Evolutionary conservation across 2,888 invertebrate species (phyloP), one percentile per base, ranked within the genome.

Genomic region (Cantharis lateralis): DNA sequence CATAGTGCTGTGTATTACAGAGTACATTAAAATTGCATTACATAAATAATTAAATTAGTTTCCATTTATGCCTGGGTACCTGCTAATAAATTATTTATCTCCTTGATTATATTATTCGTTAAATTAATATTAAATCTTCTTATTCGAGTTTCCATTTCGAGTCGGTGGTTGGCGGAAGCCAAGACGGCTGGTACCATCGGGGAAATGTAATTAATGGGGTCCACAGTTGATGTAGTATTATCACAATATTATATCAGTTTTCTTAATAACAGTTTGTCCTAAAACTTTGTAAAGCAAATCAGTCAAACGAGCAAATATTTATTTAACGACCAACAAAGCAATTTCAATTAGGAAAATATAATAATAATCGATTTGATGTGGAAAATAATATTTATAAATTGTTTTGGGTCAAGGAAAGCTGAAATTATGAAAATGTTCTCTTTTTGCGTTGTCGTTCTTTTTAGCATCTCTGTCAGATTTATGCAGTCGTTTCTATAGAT

Each of bases 381-480:
- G 48, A 48, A 48, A 48, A 48, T 48, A 48, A 48, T 48, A 48
- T 48, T 48, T 48, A 48, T 48, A 48, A 48, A 48, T 48, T 48
- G 48, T 48, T 48, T 70, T 70, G 7, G 48, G 70, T 32, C 61
- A 24, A 20, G 61, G 62, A 71, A 48, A 48, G 48, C n/a, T 24
- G 11, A 61, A 71, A 71, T 61, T 70, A 48, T 18, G 32, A 15
- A 64, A 68, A 66, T 66, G 66, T 72, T 72, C 64, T 61, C 66
- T 71, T 71, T 73, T 73, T 69, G 73, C 73, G 73, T 69, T 73
- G 62, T 72, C 66, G n/a, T 32, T 62, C 15, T 62, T 75, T 78
- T 78, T 68, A 63, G 68, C 71, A 70, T 48, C 28, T 71, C 64
- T 74, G 78, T 81, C 74, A 76, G 71, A 76, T 76, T 76, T 74